Evolutionary conservation across 2,888 invertebrate genomes (phyloP).

Genomic region (Polyploca ridens): DNA sequence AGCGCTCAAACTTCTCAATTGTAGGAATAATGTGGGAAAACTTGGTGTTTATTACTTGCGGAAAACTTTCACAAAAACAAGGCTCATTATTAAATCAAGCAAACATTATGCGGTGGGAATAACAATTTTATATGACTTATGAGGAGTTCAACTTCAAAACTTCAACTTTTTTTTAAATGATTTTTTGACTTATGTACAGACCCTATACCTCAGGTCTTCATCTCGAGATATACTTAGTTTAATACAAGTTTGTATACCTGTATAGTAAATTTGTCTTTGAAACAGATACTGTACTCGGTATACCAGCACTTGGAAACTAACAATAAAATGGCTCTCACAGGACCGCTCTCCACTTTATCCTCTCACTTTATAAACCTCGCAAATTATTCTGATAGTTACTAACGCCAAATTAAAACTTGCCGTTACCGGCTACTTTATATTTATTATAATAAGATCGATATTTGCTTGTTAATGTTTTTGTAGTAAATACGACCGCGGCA

Average conservation of each 20-base stretch:
- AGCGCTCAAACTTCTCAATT: not conserved
- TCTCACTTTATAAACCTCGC: conserved; percentile 3
- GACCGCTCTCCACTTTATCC: not conserved
- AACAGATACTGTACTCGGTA: not conserved
- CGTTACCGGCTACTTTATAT: not conserved
- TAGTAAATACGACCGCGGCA: conserved; percentile 15
- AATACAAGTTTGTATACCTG: no score
- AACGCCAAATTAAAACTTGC: conserved; percentile 1
- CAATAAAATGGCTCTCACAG: not conserved
- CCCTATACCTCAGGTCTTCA: no score
- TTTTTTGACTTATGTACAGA: no score
- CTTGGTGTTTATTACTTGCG: not conserved
- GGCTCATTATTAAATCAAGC: not conserved
- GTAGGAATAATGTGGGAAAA: not conserved
- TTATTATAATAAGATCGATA: not conserved
- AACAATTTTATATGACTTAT: not conserved
- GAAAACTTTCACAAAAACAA: no score
- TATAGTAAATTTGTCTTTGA: conserved; percentile 7
- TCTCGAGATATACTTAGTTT: not conserved
- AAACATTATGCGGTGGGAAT: not conserved
- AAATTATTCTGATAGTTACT: not conserved
- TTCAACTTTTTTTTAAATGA: no score
- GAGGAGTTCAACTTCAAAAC: no score
- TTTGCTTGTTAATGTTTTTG: conserved; percentile 2
- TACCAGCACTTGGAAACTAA: not conserved